These are phyloP conservation scores for Vimba vimba DNA, from an alignment of 2,113 vertebrate species.

Conservation along the genomic window DNA sequence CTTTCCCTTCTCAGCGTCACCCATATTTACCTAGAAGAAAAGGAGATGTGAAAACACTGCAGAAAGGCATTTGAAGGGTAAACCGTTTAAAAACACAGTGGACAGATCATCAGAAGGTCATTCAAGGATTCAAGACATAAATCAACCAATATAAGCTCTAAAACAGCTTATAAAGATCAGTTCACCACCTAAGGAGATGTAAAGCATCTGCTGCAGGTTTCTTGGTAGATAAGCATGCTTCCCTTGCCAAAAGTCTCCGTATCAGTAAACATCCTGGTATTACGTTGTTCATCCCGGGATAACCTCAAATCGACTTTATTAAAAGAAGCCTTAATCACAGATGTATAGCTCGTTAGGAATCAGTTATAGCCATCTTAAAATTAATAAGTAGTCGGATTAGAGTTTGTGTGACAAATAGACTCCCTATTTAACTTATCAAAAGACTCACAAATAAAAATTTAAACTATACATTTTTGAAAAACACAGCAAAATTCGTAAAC, in stretches of 20 bases:
- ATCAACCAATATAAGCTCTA: neutral
- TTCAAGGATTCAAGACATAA: slow-evolving; percentile 25
- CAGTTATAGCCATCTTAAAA: neutral
- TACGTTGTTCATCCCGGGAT: neutral
- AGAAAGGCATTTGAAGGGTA: neutral
- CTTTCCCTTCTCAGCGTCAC: slow-evolving; percentile 77
- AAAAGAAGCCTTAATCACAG: neutral
- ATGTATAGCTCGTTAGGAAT: neutral
- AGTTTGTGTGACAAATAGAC: neutral
- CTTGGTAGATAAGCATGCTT: neutral
- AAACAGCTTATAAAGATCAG: neutral
- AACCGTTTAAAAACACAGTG: neutral
- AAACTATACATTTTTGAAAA: neutral
- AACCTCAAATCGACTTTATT: neutral
- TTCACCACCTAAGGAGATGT: neutral
- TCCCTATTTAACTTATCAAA: neutral
- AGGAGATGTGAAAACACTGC: neutral
- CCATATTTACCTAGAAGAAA: slow-evolving; percentile 66
- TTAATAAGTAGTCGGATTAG: neutral
- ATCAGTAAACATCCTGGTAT: neutral
- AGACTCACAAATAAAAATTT: too few species aligned
- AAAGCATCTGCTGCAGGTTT: neutral
- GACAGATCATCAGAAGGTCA: slow-evolving; percentile 31
- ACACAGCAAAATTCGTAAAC: neutral
- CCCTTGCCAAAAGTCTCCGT: neutral